A percentile compares a stretch with the other conserved stretches of the same genome.
These are phyloP conservation scores for Phaethon lepturus DNA, from an alignment of 2,113 vertebrate species.

Conservation along the genomic window DNA sequence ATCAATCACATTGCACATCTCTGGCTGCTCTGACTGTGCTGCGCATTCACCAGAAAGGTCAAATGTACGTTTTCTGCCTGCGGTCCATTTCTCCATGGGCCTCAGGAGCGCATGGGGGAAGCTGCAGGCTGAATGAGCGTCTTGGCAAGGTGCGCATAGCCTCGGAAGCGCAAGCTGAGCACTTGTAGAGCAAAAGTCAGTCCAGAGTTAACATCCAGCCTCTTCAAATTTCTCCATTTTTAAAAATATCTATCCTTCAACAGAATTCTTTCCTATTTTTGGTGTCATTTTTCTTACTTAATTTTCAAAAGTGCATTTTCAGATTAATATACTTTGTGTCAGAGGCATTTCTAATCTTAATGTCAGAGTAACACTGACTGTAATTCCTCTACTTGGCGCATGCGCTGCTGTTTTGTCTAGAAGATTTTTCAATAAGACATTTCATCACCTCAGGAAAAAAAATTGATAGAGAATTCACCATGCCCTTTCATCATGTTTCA, in stretches of 20 bases:
- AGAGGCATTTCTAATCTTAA: neutral
- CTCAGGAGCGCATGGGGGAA: neutral
- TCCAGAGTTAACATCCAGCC: neutral
- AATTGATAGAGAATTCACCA: neutral
- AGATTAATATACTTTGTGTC: neutral
- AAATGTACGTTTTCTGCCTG: neutral
- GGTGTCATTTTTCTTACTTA: neutral
- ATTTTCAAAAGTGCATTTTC: neutral
- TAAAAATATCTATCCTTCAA: neutral
- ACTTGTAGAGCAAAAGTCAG: neutral
- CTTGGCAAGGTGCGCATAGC: neutral
- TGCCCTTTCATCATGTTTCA: neutral
- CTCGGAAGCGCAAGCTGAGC: neutral
- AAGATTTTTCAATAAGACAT: neutral
- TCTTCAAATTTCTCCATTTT: rapidly evolving
- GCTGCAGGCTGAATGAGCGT: neutral
- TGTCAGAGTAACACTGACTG: neutral
- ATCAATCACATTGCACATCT: rapidly evolving
- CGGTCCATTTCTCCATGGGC: rapidly evolving
- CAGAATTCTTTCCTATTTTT: neutral
- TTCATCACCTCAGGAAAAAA: neutral
- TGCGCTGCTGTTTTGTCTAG: neutral
- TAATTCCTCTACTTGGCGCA: neutral
- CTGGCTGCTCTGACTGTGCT: neutral
- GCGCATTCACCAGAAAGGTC: neutral